Conservation (phyloP, 1,140 invertebrate species). For the Bradysia coprophila region DNA sequence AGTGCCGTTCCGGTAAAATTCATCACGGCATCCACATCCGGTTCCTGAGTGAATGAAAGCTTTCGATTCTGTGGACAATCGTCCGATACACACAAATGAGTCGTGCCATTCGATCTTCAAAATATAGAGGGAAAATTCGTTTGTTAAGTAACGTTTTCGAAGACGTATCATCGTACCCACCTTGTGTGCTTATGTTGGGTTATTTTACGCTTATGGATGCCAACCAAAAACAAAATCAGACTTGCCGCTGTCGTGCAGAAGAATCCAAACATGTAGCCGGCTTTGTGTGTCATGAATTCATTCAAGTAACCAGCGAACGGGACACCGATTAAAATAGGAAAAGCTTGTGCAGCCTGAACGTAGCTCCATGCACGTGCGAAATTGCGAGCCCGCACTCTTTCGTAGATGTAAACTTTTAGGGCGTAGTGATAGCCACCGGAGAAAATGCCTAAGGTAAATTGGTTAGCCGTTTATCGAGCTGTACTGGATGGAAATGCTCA, state of each 20-base stretch:
- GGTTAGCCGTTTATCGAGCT: no score
- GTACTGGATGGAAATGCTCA: constrained; percentile 3
- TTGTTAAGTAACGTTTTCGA: no score
- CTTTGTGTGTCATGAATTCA: constrained; percentile 46
- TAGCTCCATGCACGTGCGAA: constrained; percentile 80
- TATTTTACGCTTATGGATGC: constrained; percentile 51
- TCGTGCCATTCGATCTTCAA: constrained; percentile 16
- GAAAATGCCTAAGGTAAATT: constrained; percentile 43
- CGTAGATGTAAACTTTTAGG: constrained; percentile 76
- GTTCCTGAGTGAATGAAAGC: constrained; percentile 37
- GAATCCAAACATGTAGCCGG: constrained; percentile 67
- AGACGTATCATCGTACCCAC: no score
- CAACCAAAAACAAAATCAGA: constrained; percentile 58
- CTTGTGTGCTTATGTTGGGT: constrained; percentile 44
- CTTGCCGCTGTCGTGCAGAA: constrained; percentile 56
- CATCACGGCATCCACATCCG: constrained; percentile 14
- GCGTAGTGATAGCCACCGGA: constrained; percentile 73
- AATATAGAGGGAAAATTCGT: constrained; percentile 12
- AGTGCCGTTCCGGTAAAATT: background rate
- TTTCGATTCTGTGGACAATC: constrained; percentile 33
- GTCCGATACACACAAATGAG: constrained; percentile 29
- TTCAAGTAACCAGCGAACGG: constrained; percentile 66
- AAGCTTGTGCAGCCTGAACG: constrained; percentile 70
- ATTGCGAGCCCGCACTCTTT: constrained; percentile 63
- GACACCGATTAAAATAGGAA: constrained; percentile 69